Evolutionary conservation across 2,888 invertebrate species (phyloP), one percentile per base, ranked within the genome.

Genomic region (Eupithecia pulchellata): DNA sequence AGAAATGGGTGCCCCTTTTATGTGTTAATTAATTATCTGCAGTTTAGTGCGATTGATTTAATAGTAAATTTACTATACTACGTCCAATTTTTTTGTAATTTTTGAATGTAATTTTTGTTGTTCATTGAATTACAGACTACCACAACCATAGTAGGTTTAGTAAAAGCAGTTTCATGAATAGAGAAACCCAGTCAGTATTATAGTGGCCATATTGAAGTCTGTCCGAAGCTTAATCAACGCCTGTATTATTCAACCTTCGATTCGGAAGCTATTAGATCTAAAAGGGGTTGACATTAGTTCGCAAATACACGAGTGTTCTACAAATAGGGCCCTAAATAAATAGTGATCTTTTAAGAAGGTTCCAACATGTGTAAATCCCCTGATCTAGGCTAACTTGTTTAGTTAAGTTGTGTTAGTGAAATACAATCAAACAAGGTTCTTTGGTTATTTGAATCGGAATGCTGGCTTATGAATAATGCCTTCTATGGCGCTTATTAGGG

Each of bases 261-360:
- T 65, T 42, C 36, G n/a, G 34, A 29, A 55, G n/a, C 55, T 63
- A 68, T 68, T 65, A 47, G 42, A 52, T 60, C 67, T n/a, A 25
- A 71, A 67, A 67, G 67, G 34, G 67, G 64, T 64, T 64, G 71
- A 67, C 64, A 64, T 71, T 71, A n/a, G 60, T 64, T 60, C n/a
- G 27, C 52, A 52, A 66, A 67, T 32, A 66, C 32, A 63, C 57
- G 34, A 64, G 66, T 47, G 70, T 52, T 66, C 70, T 61, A 64
- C 67, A 71, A 64, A 71, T 52, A 66, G 52, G 17, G 55, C 67
- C 71, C 71, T 71, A 30, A 71, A 71, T 71, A 71, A 71, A 71
- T 71, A 71, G 58, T 52, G 63, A 34, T 57, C 20, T 66, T 55
- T 34, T 27, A 64, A 64, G 27, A 64, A 64, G 27, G 8, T 42